Percentiles rank a stretch among this genome's conserved stretches.
These are phyloP conservation scores for Strongylocentrotus purpuratus DNA, from an alignment of 35 echinoderm and acorn worm genomes.

Conservation along the genomic window DNA sequence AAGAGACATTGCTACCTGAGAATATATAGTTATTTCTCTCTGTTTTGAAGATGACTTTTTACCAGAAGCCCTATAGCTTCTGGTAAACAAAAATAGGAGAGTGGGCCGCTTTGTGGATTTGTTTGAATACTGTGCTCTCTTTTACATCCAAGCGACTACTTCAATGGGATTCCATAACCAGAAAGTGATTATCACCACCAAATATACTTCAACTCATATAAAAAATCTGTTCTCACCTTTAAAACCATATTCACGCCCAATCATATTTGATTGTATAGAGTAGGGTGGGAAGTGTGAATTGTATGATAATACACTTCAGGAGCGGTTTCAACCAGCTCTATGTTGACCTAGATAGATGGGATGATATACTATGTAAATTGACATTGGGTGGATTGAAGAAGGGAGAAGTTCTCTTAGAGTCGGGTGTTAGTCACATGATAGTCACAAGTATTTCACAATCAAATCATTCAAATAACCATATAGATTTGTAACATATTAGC, in stretches of 20 bases:
- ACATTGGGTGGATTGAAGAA: not conserved
- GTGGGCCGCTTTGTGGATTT: too few relatives aligned
- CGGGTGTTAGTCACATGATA: not conserved
- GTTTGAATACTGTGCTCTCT: too few relatives aligned
- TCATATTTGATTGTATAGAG: not conserved
- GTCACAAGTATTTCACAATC: not conserved
- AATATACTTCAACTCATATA: too few relatives aligned
- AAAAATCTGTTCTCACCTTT: not conserved
- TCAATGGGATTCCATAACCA: too few relatives aligned
- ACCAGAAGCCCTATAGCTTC: too few relatives aligned
- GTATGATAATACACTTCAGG: not conserved
- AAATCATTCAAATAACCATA: not conserved
- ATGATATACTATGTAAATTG: constrained; percentile 13
- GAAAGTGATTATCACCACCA: too few relatives aligned
- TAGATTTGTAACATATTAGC: not conserved
- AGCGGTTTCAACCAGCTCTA: not conserved
- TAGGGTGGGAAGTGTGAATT: not conserved
- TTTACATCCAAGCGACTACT: too few relatives aligned
- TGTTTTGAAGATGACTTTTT: too few relatives aligned
- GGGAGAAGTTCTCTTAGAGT: not conserved
- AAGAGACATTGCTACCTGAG: too few relatives aligned
- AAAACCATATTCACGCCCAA: not conserved
- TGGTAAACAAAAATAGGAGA: too few relatives aligned
- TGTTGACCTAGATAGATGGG: not conserved
- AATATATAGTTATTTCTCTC: too few relatives aligned